Base-by-base conservation (phyloP, 2,797 vertebrate genomes). In the Eupleurogrammus muticus region DNA sequence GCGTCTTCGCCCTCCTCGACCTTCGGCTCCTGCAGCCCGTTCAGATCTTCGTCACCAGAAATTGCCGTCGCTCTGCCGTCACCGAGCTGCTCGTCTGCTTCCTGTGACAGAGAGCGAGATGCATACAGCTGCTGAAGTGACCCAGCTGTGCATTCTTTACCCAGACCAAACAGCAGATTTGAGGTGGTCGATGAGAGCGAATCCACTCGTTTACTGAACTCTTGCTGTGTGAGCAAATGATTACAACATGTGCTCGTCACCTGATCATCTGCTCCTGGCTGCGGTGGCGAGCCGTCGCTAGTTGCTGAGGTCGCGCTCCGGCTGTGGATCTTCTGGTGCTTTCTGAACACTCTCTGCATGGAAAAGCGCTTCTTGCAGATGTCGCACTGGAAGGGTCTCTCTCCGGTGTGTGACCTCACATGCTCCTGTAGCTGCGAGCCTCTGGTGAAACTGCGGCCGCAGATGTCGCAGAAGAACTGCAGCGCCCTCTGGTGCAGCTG, bases 251-350 rank as follows among this genome's bases (percentile, higher is more conserved):
- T 36, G 53, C 14, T 52, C 7, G 60, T 78, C 55, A 80, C 73
- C 62, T 23, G 14, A 9, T 16, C 0, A 17, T 42, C 12, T 4
- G 17, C 20, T 2, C n/a, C 55, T 0, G 38, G 17, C n/a, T n/a
- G n/a, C 35, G 7, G 47, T 1, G 17, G 10, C 1, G 64, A 7
- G 2, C 28, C n/a, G 20, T 2, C 1, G 11, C 17, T 17, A 0
- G 46, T 2, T 0, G 20, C 0, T 28, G 28, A 28, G 28, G 28
- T 6, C 6, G 28, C 28, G 6, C 28, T 6, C 28, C 28, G 28
- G 66, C 11, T 14, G 80, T 87, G 85, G 74, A 82, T 73, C 79
- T 77, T 24, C 76, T 53, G 78, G 54, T 87, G 85, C 54, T 54
- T 85, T 67, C 40, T 75, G n/a, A 79, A 40, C 17, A 55, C 69